Evolutionary conservation across 2,797 vertebrate genomes (phyloP).

Genomic region (Antrozous pallidus): DNA sequence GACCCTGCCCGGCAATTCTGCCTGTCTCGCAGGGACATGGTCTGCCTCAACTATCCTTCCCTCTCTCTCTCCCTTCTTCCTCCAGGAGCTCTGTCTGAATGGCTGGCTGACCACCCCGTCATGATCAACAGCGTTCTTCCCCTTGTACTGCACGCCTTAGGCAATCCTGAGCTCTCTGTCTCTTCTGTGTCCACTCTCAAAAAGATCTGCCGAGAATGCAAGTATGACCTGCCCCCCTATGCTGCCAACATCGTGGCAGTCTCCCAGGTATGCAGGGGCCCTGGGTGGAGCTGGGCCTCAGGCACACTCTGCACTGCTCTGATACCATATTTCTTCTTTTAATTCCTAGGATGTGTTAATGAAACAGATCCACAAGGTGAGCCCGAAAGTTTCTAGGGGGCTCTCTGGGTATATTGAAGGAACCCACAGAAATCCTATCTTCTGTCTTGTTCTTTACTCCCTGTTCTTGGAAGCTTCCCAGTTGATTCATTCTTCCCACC

Average conservation of each 20-base stretch:
- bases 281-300: neutral
- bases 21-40: neutral
- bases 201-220: constrained; percentile 98
- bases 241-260: constrained; percentile 98
- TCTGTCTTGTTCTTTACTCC: neutral
- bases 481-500: neutral
- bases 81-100: constrained; percentile 94
- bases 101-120: constrained; percentile 97
- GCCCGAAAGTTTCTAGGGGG: constrained; percentile 51
- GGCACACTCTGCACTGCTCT: neutral
- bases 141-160: constrained; percentile 94
- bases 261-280: constrained; percentile 90
- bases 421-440: neutral
- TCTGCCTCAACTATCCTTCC: neutral
- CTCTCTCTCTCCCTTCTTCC: neutral
- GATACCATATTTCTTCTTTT: neutral
- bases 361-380: constrained; percentile 99
- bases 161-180: constrained; percentile 97
- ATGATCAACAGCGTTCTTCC: constrained; percentile 98
- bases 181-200: constrained; percentile 98
- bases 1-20: neutral
- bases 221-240: constrained; percentile 95
- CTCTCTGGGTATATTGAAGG: neutral
- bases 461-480: neutral
- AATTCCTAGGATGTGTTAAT: constrained; percentile 93